A percentile compares a stretch with the other conserved stretches of the same genome.
phyloP scores from a whole-genome alignment of 2,113 vertebrate species.

The Cairina moschata region DNA sequence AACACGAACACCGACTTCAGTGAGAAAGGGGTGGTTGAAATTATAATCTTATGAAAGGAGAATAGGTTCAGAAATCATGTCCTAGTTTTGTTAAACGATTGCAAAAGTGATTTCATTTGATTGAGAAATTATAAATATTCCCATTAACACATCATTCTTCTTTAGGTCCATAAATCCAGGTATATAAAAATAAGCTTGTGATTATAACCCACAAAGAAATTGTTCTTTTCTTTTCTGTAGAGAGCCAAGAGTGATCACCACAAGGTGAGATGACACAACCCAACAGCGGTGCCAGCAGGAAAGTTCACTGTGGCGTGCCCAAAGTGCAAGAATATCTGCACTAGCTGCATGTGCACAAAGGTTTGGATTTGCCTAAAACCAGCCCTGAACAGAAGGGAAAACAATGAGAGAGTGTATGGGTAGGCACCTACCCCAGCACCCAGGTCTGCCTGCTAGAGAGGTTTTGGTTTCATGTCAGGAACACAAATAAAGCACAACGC shows the following conservation, averaged over 20 bases:
- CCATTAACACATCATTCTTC: neutral
- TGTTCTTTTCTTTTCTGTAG: neutral
- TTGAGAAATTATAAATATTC: neutral
- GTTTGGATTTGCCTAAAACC: slow-evolving; percentile 43
- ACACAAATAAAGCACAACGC: slow-evolving; percentile 12
- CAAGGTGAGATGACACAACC: neutral
- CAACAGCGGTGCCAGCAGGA: neutral
- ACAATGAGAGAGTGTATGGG: neutral
- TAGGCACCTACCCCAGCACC: neutral
- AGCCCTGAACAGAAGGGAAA: neutral
- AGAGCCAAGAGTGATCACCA: neutral
- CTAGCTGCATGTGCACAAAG: neutral
- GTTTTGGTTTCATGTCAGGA: slow-evolving; percentile 46
- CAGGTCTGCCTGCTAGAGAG: neutral
- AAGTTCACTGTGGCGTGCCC: slow-evolving; percentile 16
- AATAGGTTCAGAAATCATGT: slow-evolving; percentile 34
- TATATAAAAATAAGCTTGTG: neutral
- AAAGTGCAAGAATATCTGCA: slow-evolving; percentile 31
- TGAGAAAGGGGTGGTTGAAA: slow-evolving; percentile 11
- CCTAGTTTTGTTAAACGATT: neutral
- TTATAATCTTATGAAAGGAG: slow-evolving; percentile 54
- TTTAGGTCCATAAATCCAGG: neutral
- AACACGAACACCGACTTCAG: neutral
- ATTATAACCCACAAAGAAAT: neutral
- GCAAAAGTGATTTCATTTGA: neutral